Evolutionary conservation across 1,140 invertebrate genomes (phyloP).

Genomic region (Drosophila parvula): DNA sequence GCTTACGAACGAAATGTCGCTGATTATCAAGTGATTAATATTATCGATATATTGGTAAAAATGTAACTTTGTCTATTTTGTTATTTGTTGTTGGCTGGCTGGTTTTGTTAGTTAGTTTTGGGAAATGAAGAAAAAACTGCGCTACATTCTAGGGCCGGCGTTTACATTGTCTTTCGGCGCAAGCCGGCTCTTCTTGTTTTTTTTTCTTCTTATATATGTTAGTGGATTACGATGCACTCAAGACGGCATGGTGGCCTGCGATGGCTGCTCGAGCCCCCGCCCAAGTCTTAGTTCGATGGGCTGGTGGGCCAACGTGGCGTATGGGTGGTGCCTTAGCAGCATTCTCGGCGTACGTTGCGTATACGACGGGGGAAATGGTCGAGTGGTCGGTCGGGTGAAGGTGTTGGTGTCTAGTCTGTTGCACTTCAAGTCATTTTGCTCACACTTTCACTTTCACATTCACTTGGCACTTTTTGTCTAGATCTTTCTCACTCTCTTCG

Average conservation of each 20-base stretch:
- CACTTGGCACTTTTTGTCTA: slow-evolving; percentile 54
- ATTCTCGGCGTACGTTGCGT: slow-evolving; percentile 24
- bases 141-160: slow-evolving; percentile 74
- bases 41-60: slow-evolving; percentile 70
- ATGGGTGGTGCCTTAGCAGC: slow-evolving; percentile 35
- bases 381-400: slow-evolving; percentile 5
- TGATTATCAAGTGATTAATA: slow-evolving; percentile 57
- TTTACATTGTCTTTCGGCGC: slow-evolving; percentile 73
- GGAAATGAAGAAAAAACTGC: slow-evolving; percentile 75
- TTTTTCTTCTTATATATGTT: background rate
- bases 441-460: slow-evolving; percentile 66
- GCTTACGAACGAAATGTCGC: slow-evolving; percentile 74
- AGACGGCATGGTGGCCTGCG: slow-evolving; percentile 61
- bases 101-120: slow-evolving; percentile 69
- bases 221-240: slow-evolving; percentile 51
- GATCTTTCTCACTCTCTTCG: slow-evolving; percentile 11
- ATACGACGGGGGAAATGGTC: slow-evolving; percentile 6
- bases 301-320: slow-evolving; percentile 33
- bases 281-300: slow-evolving; percentile 33
- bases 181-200: slow-evolving; percentile 29
- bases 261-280: slow-evolving; percentile 29
- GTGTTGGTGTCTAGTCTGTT: slow-evolving; percentile 30
- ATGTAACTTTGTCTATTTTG: slow-evolving; percentile 78
- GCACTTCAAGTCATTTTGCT: slow-evolving; percentile 75
- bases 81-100: slow-evolving; percentile 82